These are phyloP conservation scores for Hyppa rectilinea DNA, from an alignment of 2,888 invertebrate species.

Conservation along the genomic window DNA sequence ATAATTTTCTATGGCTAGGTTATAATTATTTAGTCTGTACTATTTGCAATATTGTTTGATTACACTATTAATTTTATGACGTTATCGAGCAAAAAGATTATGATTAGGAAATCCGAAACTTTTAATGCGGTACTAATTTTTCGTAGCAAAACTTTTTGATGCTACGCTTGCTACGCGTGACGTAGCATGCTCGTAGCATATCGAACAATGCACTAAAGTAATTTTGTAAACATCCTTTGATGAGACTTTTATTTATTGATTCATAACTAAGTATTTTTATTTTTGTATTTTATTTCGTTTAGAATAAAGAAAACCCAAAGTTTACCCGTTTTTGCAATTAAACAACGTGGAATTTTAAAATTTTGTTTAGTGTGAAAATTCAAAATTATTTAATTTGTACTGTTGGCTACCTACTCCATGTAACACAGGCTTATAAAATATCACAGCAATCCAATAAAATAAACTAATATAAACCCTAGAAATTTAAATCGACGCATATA, in stretches of 20 bases:
- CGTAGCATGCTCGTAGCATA: conserved; percentile 37
- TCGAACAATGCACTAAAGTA: background rate
- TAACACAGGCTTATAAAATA: conserved; percentile 15
- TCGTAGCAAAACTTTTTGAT: conserved; percentile 33
- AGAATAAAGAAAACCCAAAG: too few species aligned
- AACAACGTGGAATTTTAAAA: too few species aligned
- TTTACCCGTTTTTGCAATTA: too few species aligned
- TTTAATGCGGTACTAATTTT: background rate
- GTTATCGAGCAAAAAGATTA: conserved; percentile 7
- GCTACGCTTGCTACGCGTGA: conserved; percentile 49
- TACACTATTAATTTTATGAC: conserved; percentile 16
- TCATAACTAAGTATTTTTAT: too few species aligned
- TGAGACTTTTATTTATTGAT: too few species aligned
- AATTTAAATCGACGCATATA: conserved; percentile 43
- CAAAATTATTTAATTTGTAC: too few species aligned
- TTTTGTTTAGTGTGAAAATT: too few species aligned
- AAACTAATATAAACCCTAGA: conserved; percentile 27
- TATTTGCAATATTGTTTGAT: conserved; percentile 18
- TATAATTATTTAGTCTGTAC: conserved; percentile 46
- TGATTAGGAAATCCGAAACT: conserved; percentile 2
- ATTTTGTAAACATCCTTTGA: too few species aligned
- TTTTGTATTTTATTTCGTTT: too few species aligned
- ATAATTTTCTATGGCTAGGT: conserved; percentile 19
- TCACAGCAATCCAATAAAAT: conserved; percentile 29
- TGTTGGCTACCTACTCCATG: background rate